phyloP scores from a whole-genome alignment of 1,140 invertebrate genomes.

The Neodiprion pinetum region DNA sequence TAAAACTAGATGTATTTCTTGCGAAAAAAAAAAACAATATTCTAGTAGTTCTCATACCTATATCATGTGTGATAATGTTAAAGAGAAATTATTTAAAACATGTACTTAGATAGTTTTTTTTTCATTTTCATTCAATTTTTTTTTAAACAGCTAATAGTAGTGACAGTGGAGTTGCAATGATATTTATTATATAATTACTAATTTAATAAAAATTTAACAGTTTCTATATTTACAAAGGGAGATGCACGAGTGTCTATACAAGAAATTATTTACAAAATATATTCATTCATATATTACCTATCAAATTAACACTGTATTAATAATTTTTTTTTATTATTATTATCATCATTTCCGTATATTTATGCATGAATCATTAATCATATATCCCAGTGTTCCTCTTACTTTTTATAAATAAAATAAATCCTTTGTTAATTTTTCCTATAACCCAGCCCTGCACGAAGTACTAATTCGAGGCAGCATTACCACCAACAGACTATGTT shows the following conservation, averaged over 20 bases:
- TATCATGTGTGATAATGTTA: constrained; percentile 32
- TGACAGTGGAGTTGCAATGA: constrained; percentile 48
- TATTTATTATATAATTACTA: constrained; percentile 43
- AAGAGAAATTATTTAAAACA: constrained; percentile 27
- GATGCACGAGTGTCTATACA: constrained; percentile 48
- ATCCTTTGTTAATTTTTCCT: constrained; percentile 41
- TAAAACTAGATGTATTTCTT: constrained; percentile 53
- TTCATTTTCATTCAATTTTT: constrained; percentile 12
- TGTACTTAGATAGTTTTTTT: constrained; percentile 14
- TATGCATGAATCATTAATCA: constrained; percentile 32
- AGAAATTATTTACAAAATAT: constrained; percentile 64
- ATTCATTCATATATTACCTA: constrained; percentile 59
- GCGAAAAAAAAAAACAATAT: constrained; percentile 48
- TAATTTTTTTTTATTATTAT: constrained; percentile 46
- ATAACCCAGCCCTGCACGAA: constrained; percentile 35
- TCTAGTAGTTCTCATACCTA: constrained; percentile 32
- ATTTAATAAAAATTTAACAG: constrained; percentile 56
- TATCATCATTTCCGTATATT: constrained; percentile 44
- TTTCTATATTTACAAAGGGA: constrained; percentile 34
- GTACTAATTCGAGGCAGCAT: constrained; percentile 36
- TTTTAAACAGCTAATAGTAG: constrained; percentile 44
- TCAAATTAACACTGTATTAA: constrained; percentile 56
- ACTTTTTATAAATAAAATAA: constrained; percentile 53
- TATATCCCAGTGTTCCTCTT: constrained; percentile 41
- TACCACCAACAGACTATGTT: constrained; percentile 45